Evolutionary conservation across 2,888 invertebrate genomes (phyloP).

Genomic region (Melinopterus prodromus): DNA sequence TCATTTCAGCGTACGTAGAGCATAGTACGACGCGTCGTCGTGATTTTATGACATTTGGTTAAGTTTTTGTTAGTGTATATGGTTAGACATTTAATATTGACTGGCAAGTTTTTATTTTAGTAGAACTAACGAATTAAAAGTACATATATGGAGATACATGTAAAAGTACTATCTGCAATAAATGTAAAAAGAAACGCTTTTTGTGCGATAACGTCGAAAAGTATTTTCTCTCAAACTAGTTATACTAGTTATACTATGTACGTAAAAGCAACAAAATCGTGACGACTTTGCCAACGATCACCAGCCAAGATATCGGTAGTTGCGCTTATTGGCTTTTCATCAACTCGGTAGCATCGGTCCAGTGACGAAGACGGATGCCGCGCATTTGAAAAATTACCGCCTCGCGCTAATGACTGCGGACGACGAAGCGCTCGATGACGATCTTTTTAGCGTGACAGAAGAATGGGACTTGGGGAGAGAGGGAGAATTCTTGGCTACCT

Average conservation of each 20-base stretch:
- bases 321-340: not conserved
- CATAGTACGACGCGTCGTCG: too few relatives aligned
- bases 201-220: not conserved
- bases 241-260: not conserved
- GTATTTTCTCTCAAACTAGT: not conserved
- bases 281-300: not conserved
- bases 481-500: not conserved
- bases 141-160: too few relatives aligned
- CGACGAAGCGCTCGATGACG: conserved; percentile 4
- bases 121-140: too few relatives aligned
- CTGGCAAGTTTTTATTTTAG: too few relatives aligned
- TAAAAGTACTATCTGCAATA: too few relatives aligned
- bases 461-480: not conserved
- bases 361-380: not conserved
- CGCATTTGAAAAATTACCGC: not conserved
- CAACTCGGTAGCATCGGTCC: not conserved
- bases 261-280: not conserved
- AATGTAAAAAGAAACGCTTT: not conserved
- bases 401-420: not conserved
- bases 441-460: conserved; percentile 4
- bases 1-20: too few relatives aligned
- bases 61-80: too few relatives aligned
- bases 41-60: too few relatives aligned
- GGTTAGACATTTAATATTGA: too few relatives aligned
- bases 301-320: not conserved